Base-by-base conservation (phyloP, 2,888 invertebrate genomes). In the Morpho achilles region DNA sequence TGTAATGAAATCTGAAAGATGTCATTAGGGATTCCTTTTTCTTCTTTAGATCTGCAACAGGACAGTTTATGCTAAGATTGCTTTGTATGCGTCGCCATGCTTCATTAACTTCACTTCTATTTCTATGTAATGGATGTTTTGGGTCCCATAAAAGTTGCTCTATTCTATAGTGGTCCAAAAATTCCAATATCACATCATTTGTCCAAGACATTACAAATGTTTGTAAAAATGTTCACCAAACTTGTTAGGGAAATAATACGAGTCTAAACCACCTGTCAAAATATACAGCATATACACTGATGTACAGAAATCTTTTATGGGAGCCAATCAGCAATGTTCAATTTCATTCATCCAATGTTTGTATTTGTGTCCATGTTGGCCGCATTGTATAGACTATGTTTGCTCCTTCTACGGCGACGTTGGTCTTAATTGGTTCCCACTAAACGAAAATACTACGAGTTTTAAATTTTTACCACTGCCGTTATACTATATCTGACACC, bases 1-100 rank as follows among this genome's bases (percentile, higher is more conserved):
- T 75, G 43, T 72, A 70, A 66, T 84, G 82, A 71, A 79, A 75
- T 66, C 89, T 76, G 66, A 84, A 90, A 3, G 85, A 79, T 6
- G 89, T 82, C 90, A 90, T 89, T 59, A 91, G 64, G 1, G 85
- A 86, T 65, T 90, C 90, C 63, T 88, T 90, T 72, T 91, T 90
- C 72, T 76, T 87, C 72, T 91, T 91, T 32, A 90, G 69, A 61
- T 84, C 83, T 57, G 66, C 66, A 51, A 89, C 68, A 22, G 84
- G 74, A 62, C 72, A 81, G 63, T 77, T 68, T 54, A 80, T 72
- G 63, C 79, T 79, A 39, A 89, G 62, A 59, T 74, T 72, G 39
- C 72, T 69, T 68, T 82, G 80, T 65, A 91, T 86, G 67, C 85
- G 73, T n/a, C 72, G 69, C 89, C 91, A 91, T 10, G 88, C 87